phyloP scores from a whole-genome alignment of 2,113 vertebrate genomes.

The Phrynocephalus versicolor region DNA sequence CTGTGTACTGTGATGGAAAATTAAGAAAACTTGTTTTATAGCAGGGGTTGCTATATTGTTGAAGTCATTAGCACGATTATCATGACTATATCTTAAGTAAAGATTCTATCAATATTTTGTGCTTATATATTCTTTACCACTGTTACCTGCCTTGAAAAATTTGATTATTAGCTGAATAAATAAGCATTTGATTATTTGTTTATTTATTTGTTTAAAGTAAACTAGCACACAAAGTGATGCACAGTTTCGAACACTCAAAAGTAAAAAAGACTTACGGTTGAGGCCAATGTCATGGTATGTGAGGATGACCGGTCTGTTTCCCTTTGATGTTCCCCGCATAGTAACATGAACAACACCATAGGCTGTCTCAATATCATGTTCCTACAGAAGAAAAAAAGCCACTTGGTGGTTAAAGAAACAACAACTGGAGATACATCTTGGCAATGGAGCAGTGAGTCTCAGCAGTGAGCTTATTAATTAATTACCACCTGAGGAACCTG shows the following conservation, averaged over 20 bases:
- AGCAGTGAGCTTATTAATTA: background rate
- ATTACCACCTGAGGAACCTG: background rate
- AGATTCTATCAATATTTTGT: background rate
- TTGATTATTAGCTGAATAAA: background rate
- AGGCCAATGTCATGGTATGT: slow-evolving; percentile 97
- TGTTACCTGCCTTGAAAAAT: background rate
- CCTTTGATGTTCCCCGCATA: slow-evolving; percentile 87
- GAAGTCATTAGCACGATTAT: background rate
- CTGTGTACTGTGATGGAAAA: background rate
- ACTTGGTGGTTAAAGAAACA: background rate
- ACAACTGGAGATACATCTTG: background rate
- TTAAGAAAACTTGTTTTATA: background rate
- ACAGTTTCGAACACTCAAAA: background rate
- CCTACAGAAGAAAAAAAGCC: slow-evolving; percentile 75
- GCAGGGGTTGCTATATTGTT: background rate
- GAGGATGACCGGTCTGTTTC: slow-evolving; percentile 93
- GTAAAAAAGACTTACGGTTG: slow-evolving; percentile 85
- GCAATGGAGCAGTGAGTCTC: background rate
- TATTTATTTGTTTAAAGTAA: too few relatives aligned
- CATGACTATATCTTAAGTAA: too few relatives aligned
- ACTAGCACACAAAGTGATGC: background rate
- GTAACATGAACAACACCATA: slow-evolving; percentile 92
- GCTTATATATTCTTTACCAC: background rate
- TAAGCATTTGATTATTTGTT: too few relatives aligned
- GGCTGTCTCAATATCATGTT: slow-evolving; percentile 93